Conservation (phyloP, 2,888 invertebrate genomes). For the Scaptomyza tumidula region DNA sequence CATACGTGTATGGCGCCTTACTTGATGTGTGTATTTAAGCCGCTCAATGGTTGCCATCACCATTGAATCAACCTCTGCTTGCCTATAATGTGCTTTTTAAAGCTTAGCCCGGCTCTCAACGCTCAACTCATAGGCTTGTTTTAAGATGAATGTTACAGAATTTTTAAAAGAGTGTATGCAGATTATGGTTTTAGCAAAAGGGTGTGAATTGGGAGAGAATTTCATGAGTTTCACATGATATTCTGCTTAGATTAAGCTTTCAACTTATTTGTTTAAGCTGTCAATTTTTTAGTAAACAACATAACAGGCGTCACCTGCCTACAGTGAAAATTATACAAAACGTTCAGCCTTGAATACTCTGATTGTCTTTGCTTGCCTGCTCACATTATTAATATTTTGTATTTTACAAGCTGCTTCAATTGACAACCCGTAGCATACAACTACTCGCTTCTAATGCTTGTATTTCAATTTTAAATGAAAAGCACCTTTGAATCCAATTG, state of each 20-base stretch:
- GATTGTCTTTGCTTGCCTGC: conserved; percentile 8
- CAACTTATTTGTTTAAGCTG: conserved; percentile 62
- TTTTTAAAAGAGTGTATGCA: conserved; percentile 55
- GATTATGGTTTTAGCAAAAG: conserved; percentile 44
- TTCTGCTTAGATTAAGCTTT: conserved; percentile 56
- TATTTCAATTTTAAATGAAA: conserved; percentile 30
- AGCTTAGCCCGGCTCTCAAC: conserved; percentile 50
- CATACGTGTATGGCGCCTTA: conserved; percentile 45
- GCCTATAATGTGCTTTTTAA: conserved; percentile 70
- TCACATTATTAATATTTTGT: conserved; percentile 6
- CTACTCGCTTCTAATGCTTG: background rate
- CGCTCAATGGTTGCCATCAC: conserved; percentile 68
- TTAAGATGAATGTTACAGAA: conserved; percentile 64
- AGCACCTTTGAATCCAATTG: conserved; percentile 49
- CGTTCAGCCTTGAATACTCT: conserved; percentile 39
- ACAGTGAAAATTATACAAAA: conserved; percentile 28
- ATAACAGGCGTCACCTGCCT: conserved; percentile 41
- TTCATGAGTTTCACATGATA: conserved; percentile 60
- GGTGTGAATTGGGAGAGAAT: conserved; percentile 63
- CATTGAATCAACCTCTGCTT: conserved; percentile 70
- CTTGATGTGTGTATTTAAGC: conserved; percentile 62
- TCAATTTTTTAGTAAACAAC: conserved; percentile 67
- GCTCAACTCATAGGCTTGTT: conserved; percentile 41
- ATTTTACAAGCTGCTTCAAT: conserved; percentile 14
- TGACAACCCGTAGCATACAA: conserved; percentile 8